phyloP scores from a whole-genome alignment of 2,113 vertebrate genomes.

The Tricholaema leucomelas region DNA sequence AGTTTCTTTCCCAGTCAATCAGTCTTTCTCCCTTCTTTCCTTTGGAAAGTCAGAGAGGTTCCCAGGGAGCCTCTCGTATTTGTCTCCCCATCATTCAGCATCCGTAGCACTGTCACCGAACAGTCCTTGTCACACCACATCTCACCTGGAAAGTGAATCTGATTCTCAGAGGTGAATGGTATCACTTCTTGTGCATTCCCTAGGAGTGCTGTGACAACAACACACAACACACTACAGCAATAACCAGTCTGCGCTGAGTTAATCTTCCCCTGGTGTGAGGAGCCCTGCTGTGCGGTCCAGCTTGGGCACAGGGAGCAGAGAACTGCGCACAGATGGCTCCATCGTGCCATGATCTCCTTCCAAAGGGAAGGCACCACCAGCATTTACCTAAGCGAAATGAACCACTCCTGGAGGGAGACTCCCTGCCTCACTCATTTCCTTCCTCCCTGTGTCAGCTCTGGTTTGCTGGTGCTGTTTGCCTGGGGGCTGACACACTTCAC shows the following conservation, averaged over 20 bases:
- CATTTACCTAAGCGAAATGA: background rate
- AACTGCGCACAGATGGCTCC: background rate
- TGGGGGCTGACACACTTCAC: background rate
- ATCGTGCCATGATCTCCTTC: background rate
- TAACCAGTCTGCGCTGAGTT: background rate
- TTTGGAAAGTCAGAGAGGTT: too few relatives aligned
- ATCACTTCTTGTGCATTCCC: background rate
- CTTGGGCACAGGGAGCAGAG: background rate
- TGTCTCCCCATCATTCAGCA: background rate
- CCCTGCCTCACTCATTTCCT: background rate
- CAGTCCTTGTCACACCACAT: background rate
- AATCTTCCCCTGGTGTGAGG: background rate
- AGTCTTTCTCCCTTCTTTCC: too few relatives aligned
- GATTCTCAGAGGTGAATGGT: background rate
- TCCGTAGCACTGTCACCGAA: background rate
- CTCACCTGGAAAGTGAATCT: background rate
- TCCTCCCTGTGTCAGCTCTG: background rate
- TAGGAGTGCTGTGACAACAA: background rate
- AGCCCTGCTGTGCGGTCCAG: background rate
- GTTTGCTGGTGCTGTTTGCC: background rate
- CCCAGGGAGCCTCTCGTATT: too few relatives aligned
- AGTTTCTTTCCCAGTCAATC: too few relatives aligned
- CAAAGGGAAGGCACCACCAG: accelerated
- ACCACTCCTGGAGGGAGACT: background rate
- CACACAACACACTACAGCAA: accelerated